Conservation (phyloP, 1,140 invertebrate genomes). For the Drosophila arizonae region DNA sequence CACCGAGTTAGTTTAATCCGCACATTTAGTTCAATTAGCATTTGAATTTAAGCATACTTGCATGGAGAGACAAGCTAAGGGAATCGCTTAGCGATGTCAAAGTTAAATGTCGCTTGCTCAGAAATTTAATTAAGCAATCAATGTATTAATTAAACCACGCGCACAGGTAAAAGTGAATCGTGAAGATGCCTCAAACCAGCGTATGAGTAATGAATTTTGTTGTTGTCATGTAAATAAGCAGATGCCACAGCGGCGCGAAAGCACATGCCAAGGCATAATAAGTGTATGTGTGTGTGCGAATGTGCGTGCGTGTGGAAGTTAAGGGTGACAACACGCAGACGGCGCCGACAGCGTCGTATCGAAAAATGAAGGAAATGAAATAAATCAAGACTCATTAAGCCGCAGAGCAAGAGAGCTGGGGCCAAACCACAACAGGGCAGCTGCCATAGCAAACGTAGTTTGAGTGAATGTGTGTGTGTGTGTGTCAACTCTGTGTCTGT, state of each 20-base stretch:
- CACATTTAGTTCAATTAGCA: no score
- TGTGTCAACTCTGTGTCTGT: neutral
- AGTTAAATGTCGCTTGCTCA: slow-evolving; percentile 36
- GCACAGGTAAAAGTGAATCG: slow-evolving; percentile 5
- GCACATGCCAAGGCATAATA: slow-evolving; percentile 10
- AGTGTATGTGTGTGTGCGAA: neutral
- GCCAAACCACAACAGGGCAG: slow-evolving; percentile 39
- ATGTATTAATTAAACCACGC: slow-evolving; percentile 58
- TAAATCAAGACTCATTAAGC: slow-evolving; percentile 77
- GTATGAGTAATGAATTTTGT: slow-evolving; percentile 56
- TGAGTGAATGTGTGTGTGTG: neutral
- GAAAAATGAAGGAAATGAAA: slow-evolving; percentile 72
- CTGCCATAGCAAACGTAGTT: slow-evolving; percentile 36
- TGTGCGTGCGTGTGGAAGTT: slow-evolving; percentile 17
- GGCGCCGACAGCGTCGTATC: slow-evolving; percentile 24
- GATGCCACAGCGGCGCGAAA: slow-evolving; percentile 15
- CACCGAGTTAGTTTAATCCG: neutral
- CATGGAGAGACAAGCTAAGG: slow-evolving; percentile 5
- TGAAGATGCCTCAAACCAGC: slow-evolving; percentile 13
- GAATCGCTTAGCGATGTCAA: slow-evolving; percentile 41
- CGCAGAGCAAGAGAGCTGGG: slow-evolving; percentile 48
- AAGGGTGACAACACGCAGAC: slow-evolving; percentile 35
- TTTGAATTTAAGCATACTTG: neutral
- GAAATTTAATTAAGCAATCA: slow-evolving; percentile 71
- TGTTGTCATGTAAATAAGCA: slow-evolving; percentile 59